Conservation (phyloP, 2,888 invertebrate genomes). For the Drosophila antonietae region DNA sequence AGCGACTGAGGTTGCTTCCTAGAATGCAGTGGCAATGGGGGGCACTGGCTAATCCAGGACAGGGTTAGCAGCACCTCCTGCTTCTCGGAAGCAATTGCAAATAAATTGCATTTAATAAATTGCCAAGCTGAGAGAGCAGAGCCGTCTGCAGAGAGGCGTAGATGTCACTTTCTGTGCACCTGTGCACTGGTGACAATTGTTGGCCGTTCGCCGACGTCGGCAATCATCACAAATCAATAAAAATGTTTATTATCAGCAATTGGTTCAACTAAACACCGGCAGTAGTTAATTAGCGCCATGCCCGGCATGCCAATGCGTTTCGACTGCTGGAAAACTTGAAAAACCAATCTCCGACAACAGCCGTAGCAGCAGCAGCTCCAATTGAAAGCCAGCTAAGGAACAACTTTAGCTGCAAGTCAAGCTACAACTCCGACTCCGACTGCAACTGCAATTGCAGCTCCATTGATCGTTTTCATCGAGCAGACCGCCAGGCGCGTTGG, state of each 20-base stretch:
- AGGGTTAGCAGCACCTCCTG: constrained; percentile 65
- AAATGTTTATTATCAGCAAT: constrained; percentile 78
- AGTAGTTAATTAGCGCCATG: constrained; percentile 84
- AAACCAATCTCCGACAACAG: constrained; percentile 28
- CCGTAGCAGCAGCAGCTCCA: neutral
- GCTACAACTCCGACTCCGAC: constrained; percentile 55
- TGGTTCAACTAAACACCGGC: constrained; percentile 79
- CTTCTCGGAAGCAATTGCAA: constrained; percentile 78
- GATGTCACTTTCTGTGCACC: constrained; percentile 52
- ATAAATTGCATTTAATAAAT: constrained; percentile 80
- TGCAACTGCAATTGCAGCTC: constrained; percentile 54
- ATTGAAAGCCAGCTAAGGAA: constrained; percentile 39
- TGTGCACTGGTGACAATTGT: constrained; percentile 50
- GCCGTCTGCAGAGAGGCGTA: neutral
- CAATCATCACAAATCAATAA: constrained; percentile 80
- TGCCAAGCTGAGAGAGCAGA: constrained; percentile 20
- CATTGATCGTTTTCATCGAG: constrained; percentile 73
- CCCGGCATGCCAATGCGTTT: constrained; percentile 76
- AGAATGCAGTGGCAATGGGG: constrained; percentile 53
- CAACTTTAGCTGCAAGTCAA: constrained; percentile 16
- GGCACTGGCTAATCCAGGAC: constrained; percentile 49
- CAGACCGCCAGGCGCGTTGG: constrained; percentile 74
- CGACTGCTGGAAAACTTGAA: constrained; percentile 43
- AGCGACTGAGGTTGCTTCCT: constrained; percentile 47
- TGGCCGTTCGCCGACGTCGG: constrained; percentile 54